Conservation (phyloP, 2,888 invertebrate genomes). For the Heteropelma amictum region DNA sequence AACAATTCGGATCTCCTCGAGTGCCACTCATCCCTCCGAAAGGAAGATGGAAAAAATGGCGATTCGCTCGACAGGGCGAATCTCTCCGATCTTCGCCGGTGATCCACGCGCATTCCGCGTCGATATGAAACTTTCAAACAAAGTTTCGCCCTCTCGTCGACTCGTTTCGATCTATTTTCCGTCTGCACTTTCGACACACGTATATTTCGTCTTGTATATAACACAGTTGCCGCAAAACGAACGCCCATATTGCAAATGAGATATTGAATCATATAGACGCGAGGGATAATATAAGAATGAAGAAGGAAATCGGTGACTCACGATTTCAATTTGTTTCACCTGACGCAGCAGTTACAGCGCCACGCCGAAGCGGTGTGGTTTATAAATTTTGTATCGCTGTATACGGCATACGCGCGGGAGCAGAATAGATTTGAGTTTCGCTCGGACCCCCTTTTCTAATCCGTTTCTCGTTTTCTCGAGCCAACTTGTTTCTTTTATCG, state of each 20-base stretch:
- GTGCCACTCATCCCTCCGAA: constrained; percentile 9
- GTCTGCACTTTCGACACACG: background rate
- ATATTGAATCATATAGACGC: constrained; percentile 16
- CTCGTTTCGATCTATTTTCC: background rate
- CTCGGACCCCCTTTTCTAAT: constrained; percentile 39
- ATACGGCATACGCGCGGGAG: constrained; percentile 6
- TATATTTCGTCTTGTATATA: no score
- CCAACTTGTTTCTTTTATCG: constrained; percentile 6
- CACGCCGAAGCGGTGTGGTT: background rate
- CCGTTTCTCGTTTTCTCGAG: constrained; percentile 40
- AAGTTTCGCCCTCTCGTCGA: background rate
- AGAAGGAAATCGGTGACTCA: constrained; percentile 34
- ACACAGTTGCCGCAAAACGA: background rate
- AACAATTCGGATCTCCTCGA: constrained; percentile 11
- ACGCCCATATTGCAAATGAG: background rate
- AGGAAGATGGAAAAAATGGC: no score
- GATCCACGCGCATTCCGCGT: background rate
- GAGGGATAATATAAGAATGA: constrained; percentile 8
- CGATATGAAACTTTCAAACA: constrained; percentile 15
- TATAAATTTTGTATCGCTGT: background rate
- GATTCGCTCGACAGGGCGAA: no score
- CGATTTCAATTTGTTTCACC: constrained; percentile 43
- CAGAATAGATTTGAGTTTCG: constrained; percentile 21
- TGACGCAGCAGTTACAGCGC: constrained; percentile 24
- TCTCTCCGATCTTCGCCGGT: background rate